Evolutionary conservation across 1,140 invertebrate genomes (phyloP).

Genomic region (Drosophila jambulina): DNA sequence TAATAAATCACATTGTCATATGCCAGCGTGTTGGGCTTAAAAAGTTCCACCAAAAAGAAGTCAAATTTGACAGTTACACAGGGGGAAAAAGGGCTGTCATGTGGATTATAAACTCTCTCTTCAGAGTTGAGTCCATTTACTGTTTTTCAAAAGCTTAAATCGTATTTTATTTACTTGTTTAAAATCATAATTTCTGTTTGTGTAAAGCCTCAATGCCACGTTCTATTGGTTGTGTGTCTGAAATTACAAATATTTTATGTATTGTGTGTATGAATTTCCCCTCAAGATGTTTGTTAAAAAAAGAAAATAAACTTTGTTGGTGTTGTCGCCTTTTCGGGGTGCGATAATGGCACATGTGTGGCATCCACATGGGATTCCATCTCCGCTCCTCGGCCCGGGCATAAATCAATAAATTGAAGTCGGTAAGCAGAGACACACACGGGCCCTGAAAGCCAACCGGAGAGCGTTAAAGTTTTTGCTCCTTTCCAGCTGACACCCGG

Average conservation of each 20-base stretch:
- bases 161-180: background rate
- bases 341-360: slow-evolving; percentile 77
- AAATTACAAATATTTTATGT: slow-evolving; percentile 64
- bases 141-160: background rate
- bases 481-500: slow-evolving; percentile 28
- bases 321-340: slow-evolving; percentile 28
- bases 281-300: slow-evolving; percentile 60
- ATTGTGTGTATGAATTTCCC: slow-evolving; percentile 60
- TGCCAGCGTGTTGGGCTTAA: slow-evolving; percentile 52
- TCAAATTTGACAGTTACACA: slow-evolving; percentile 33
- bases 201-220: slow-evolving; percentile 29
- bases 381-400: slow-evolving; percentile 52
- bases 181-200: background rate
- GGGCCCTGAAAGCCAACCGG: slow-evolving; percentile 1
- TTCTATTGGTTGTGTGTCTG: slow-evolving; percentile 60
- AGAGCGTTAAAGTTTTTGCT: slow-evolving; percentile 41
- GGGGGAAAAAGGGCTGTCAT: background rate
- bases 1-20: slow-evolving; percentile 81
- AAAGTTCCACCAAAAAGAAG: slow-evolving; percentile 45
- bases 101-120: background rate
- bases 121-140: background rate
- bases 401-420: slow-evolving; percentile 74
- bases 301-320: slow-evolving; percentile 18
- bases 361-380: slow-evolving; percentile 64
- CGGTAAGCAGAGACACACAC: slow-evolving; percentile 21